Conservation (phyloP, 2,113 vertebrate genomes). For the Pionites leucogaster region DNA sequence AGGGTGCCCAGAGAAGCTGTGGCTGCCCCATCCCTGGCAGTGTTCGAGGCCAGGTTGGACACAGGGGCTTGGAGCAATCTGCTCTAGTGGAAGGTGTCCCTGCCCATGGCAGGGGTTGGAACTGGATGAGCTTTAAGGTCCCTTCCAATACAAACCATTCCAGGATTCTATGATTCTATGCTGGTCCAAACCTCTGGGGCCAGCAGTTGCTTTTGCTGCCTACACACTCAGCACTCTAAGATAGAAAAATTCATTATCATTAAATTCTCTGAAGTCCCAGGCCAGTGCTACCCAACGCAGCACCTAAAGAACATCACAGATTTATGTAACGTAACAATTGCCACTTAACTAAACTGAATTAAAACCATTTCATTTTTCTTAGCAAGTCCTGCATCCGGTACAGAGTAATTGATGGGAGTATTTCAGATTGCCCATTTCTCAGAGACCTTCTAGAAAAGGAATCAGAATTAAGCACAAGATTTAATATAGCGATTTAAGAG, state of each 20-base stretch:
- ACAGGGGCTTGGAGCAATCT: background rate
- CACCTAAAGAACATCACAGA: background rate
- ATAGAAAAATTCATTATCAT: background rate
- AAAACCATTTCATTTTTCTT: background rate
- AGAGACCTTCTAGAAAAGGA: background rate
- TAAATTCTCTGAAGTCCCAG: background rate
- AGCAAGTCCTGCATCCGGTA: background rate
- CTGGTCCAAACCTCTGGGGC: background rate
- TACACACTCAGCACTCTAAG: background rate
- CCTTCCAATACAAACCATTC: background rate
- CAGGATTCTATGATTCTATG: background rate
- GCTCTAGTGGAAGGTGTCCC: background rate
- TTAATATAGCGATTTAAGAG: background rate
- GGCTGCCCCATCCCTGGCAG: too few species aligned
- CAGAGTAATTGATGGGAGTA: background rate
- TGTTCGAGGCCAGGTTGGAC: too few species aligned
- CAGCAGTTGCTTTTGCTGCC: background rate
- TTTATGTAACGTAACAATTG: background rate
- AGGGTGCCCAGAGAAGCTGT: too few species aligned
- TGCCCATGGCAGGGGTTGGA: background rate
- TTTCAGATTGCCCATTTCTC: background rate
- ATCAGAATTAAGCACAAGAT: background rate
- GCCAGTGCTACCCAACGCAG: background rate
- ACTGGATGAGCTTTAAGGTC: too few species aligned
- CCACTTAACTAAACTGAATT: background rate